Evolutionary conservation across 1,140 invertebrate genomes (phyloP), one percentile per base, ranked within the genome.

Genomic region (Diabrotica undecimpunctata): DNA sequence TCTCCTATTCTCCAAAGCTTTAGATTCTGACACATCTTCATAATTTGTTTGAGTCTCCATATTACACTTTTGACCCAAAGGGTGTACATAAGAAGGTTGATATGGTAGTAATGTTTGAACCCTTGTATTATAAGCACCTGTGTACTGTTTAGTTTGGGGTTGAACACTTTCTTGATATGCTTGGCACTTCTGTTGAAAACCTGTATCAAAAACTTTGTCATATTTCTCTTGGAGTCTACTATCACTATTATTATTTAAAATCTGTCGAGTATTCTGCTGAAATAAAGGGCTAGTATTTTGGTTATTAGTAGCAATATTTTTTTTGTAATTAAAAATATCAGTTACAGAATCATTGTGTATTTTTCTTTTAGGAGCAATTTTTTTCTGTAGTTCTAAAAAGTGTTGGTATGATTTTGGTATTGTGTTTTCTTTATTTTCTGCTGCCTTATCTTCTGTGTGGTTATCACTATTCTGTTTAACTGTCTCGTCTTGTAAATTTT

Each of bases 321-420:
- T 38, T 56, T 67, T 71, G 53, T 72, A 72, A 62, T 72, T 70
- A 56, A 70, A 72, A 65, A 72, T 72, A 66, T 72, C 70, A 36
- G 66, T 72, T 9, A 72, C 64, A 25, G 68, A 70, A 58, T 71
- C 65, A 67, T 70, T 65, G 3, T 57, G 14, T 38, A 54, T 59
- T n/a, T 62, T 46, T 55, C 63, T 59, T 38, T 66, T 57, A 36
- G 46, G 25, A 10, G 12, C 37, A 14, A 8, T 13, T 36, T 56
- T 63, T 37, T 68, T 67, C 55, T 72, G 69, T 3, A 36, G 12
- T 36, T 68, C 52, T 37, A 72, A 58, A 67, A 68, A 73, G 36
- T 73, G 64, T 54, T 62, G 66, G 52, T 72, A 73, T 9, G 66
- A 65, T 61, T 50, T 67, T 11, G 68, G 70, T 11, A 38, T 6